Percentiles rank a stretch among this genome's conserved stretches.
These are phyloP conservation scores for Enchytraeus crypticus DNA, from an alignment of 2,888 invertebrate species.

Conservation along the genomic window DNA sequence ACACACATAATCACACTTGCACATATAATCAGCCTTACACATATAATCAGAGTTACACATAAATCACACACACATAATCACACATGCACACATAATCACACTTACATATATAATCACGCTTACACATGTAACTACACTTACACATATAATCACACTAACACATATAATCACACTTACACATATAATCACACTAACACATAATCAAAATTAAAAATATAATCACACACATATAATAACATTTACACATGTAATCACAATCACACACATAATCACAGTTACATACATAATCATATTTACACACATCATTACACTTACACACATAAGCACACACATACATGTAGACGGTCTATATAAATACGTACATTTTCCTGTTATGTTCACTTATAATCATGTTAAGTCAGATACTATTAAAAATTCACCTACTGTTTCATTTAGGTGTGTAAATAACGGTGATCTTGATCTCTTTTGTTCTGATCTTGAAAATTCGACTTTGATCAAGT, in stretches of 20 bases:
- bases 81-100: neutral
- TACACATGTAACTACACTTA: neutral
- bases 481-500: no score
- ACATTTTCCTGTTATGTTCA: no score
- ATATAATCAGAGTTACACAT: neutral
- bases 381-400: no score
- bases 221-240: neutral
- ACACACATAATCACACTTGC: neutral
- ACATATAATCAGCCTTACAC: neutral
- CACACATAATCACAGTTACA: no score
- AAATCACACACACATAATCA: neutral
- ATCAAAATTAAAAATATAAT: neutral
- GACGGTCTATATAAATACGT: no score
- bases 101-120: neutral
- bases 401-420: no score
- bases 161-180: neutral
- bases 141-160: neutral
- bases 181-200: neutral
- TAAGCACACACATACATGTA: no score
- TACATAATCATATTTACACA: no score
- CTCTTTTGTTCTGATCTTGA: no score
- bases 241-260: neutral
- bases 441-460: no score
- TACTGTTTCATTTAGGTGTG: no score
- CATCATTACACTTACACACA: no score